Conservation (phyloP, 2,113 vertebrate species). For the Paramormyrops kingsleyae region DNA sequence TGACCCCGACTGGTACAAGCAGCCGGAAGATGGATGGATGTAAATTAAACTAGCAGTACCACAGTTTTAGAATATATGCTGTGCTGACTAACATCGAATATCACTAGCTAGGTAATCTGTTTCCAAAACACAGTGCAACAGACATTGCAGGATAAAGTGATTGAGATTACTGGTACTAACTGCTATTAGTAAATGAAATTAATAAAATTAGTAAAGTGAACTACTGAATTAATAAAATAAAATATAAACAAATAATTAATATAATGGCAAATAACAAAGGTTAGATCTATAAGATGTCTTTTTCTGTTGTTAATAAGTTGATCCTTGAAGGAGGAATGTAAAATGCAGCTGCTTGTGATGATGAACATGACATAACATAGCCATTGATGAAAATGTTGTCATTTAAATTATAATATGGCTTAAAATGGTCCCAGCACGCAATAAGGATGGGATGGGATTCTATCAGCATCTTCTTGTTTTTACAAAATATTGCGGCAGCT, state of each 20-base stretch:
- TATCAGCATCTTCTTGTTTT: conserved; percentile 32
- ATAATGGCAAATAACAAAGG: background rate
- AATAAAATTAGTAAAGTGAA: background rate
- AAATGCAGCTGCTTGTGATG: background rate
- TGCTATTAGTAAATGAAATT: background rate
- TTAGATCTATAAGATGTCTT: too few species aligned
- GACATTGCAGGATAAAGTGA: background rate
- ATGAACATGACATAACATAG: background rate
- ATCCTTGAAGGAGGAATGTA: background rate
- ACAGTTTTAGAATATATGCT: background rate
- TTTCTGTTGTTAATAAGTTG: too few species aligned
- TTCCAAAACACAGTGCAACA: background rate
- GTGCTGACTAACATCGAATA: background rate
- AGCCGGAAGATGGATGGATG: background rate
- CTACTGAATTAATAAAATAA: background rate
- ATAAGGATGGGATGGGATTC: conserved; percentile 47
- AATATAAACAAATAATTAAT: background rate
- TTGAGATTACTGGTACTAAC: background rate
- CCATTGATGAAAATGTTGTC: background rate
- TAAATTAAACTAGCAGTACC: background rate
- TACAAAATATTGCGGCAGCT: conserved; percentile 29
- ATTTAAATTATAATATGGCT: conserved; percentile 21
- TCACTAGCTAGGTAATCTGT: background rate
- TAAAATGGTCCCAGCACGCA: conserved; percentile 48
- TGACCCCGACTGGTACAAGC: background rate